These are phyloP conservation scores for Calidris pygmaea DNA, from an alignment of 2,113 vertebrate genomes.

Conservation along the genomic window DNA sequence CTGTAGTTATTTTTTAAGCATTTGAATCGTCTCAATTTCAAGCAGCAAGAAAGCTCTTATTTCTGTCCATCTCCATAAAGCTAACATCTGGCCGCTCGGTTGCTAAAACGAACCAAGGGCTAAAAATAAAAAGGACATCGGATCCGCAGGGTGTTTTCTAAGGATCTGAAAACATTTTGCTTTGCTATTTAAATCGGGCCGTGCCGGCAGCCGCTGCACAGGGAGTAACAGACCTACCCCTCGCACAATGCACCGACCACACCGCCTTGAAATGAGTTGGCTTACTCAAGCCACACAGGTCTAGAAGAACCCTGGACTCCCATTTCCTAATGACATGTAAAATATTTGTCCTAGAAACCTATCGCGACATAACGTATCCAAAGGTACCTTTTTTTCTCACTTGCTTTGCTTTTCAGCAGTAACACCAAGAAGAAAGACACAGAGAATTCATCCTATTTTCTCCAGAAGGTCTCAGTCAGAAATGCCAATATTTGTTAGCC, in stretches of 20 bases:
- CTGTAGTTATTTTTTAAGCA: background rate
- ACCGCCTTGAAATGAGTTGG: background rate
- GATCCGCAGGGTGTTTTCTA: background rate
- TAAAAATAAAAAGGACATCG: background rate
- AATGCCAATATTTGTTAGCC: background rate
- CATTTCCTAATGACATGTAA: background rate
- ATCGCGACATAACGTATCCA: background rate
- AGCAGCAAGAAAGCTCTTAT: background rate
- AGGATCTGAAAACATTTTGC: background rate
- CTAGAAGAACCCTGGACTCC: background rate
- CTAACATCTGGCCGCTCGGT: background rate
- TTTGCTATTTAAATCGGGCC: background rate
- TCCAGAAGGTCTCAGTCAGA: background rate
- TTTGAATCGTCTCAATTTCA: background rate
- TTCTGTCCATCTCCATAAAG: background rate
- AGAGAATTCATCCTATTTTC: background rate
- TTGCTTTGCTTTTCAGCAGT: background rate
- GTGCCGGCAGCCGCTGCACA: fast-evolving
- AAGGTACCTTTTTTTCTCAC: background rate
- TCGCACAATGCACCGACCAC: background rate
- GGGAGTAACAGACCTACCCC: background rate
- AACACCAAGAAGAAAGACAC: background rate
- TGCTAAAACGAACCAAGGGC: background rate
- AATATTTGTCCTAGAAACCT: background rate
- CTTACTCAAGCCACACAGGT: background rate